Percentiles rank a stretch among this genome's conserved stretches.
Conservation (phyloP, 2,113 vertebrate species). For the Gracilinanus agilis region DNA sequence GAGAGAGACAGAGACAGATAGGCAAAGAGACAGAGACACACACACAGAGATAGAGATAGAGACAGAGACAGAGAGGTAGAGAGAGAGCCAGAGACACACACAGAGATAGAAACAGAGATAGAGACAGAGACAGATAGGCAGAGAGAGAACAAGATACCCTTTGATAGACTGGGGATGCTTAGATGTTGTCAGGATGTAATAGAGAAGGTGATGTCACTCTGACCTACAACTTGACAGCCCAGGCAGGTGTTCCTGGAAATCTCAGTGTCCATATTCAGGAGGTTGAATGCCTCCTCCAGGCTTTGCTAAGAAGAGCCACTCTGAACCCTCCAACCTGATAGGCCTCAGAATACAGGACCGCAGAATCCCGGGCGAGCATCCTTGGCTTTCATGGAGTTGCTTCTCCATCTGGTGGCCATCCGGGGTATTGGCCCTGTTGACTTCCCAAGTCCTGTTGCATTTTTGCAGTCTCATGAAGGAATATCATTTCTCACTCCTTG, state of each 20-base stretch:
- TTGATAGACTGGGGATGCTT: background rate
- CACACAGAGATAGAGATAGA: background rate
- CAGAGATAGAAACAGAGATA: too few species aligned
- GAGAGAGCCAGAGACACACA: too few species aligned
- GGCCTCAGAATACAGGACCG: accelerated
- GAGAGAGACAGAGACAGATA: too few species aligned
- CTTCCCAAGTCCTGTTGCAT: background rate
- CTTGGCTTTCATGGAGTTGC: background rate
- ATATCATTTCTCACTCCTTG: background rate
- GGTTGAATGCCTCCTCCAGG: background rate
- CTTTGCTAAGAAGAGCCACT: background rate
- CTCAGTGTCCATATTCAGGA: background rate
- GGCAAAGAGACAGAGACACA: too few species aligned
- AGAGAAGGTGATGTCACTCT: background rate
- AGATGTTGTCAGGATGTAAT: background rate
- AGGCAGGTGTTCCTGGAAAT: background rate
- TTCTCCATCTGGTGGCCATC: background rate
- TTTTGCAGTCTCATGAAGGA: background rate
- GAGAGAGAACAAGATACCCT: background rate
- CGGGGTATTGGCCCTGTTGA: background rate
- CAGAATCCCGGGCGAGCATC: background rate
- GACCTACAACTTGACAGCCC: background rate
- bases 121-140: background rate
- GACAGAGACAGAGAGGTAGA: too few species aligned
- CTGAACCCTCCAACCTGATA: background rate